Percentiles rank a stretch among this genome's conserved stretches.
phyloP scores from a whole-genome alignment of 2,797 vertebrate genomes.

The Acipenser oxyrinchus region DNA sequence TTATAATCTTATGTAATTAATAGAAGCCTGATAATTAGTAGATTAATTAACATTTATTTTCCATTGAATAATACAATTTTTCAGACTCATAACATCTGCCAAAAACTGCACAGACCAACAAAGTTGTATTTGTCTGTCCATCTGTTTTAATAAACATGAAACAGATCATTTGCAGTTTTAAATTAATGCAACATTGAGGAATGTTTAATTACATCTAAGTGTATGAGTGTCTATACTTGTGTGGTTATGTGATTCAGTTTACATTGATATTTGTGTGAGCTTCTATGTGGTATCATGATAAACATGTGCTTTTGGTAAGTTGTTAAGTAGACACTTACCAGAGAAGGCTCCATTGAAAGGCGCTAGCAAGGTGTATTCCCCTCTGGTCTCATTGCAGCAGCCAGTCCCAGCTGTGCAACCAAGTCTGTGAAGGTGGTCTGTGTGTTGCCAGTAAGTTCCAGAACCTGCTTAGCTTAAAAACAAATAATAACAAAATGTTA shows the following conservation, averaged over 20 bases:
- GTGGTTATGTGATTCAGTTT: not conserved
- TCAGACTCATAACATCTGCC: not conserved
- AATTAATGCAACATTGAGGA: too few species aligned
- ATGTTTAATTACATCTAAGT: too few species aligned
- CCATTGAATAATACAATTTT: too few species aligned
- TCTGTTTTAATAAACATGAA: not conserved
- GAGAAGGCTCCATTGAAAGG: slow-evolving; percentile 78
- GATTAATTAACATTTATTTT: too few species aligned
- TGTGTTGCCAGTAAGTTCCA: slow-evolving; percentile 74
- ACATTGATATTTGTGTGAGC: too few species aligned
- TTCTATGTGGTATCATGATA: not conserved
- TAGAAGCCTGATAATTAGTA: too few species aligned
- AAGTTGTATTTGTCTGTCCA: not conserved
- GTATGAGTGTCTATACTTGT: not conserved
- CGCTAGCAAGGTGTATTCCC: slow-evolving; percentile 85
- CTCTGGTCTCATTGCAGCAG: slow-evolving; percentile 62
- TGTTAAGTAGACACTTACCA: slow-evolving; percentile 54
- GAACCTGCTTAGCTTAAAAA: slow-evolving; percentile 81
- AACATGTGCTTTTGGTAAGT: not conserved
- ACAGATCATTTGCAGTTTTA: too few species aligned
- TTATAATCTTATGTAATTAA: too few species aligned
- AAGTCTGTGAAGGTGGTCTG: slow-evolving; percentile 81
- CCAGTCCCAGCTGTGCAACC: slow-evolving; percentile 77
- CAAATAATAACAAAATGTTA: slow-evolving; percentile 2
- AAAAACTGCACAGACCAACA: not conserved